phyloP scores from a whole-genome alignment of 2,888 invertebrate species.

The Luperina testacea region DNA sequence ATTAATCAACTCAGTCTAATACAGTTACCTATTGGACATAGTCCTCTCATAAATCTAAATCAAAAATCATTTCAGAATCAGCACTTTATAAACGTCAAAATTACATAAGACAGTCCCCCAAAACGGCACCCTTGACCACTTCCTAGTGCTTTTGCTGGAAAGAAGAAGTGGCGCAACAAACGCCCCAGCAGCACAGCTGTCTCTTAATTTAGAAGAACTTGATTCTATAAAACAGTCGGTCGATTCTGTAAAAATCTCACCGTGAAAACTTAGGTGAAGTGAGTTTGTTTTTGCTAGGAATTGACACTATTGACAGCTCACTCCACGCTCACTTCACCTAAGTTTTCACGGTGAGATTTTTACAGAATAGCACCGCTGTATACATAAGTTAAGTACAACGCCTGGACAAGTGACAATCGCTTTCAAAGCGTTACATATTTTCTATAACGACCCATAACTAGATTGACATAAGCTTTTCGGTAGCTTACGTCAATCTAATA shows the following conservation, averaged over 20 bases:
- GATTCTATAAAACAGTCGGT: not conserved
- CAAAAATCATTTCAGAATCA: no score
- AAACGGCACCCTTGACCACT: not conserved
- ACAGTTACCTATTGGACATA: no score
- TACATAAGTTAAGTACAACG: not conserved
- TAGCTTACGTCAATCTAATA: not conserved
- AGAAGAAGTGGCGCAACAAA: not conserved
- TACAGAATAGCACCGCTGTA: no score
- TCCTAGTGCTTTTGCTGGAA: not conserved
- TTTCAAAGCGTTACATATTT: not conserved
- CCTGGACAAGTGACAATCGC: not conserved
- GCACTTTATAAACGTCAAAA: no score
- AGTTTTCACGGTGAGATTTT: no score
- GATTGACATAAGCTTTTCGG: not conserved
- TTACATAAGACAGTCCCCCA: not conserved
- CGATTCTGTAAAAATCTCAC: no score
- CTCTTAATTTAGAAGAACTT: not conserved
- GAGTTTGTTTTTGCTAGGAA: no score
- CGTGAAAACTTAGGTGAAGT: no score
- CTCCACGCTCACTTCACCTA: no score
- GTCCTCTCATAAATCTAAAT: no score
- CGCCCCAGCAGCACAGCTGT: not conserved
- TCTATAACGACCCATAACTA: not conserved
- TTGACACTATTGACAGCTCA: no score
- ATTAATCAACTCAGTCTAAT: no score